A percentile compares a stretch with the other conserved stretches of the same genome.
Evolutionary conservation across 2,888 invertebrate genomes (phyloP).

Genomic region (Acanthacorydalis orientalis): DNA sequence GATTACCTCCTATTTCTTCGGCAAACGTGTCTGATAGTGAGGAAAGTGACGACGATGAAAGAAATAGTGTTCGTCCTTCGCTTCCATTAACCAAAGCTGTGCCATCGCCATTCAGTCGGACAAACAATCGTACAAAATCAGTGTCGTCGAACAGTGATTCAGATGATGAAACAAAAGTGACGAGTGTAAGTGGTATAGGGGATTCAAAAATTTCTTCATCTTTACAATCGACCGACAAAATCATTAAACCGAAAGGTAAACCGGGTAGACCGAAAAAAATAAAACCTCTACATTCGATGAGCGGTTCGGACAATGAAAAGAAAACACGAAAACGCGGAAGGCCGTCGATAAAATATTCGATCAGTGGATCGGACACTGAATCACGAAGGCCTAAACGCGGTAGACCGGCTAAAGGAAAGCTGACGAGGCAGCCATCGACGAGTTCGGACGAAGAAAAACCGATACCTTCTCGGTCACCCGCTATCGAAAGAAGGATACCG

Average conservation of each 20-base stretch:
- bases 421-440: slow-evolving; percentile 14
- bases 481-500: slow-evolving; percentile 15
- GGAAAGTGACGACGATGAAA: slow-evolving; percentile 16
- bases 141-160: slow-evolving; percentile 22
- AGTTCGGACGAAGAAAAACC: slow-evolving; percentile 12
- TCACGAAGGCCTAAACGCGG: slow-evolving; percentile 14
- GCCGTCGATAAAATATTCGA: slow-evolving; percentile 14
- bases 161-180: slow-evolving; percentile 14
- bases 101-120: slow-evolving; percentile 18
- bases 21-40: slow-evolving; percentile 16
- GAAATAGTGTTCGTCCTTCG: slow-evolving; percentile 7
- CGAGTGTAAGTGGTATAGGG: slow-evolving; percentile 4
- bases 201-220: slow-evolving; percentile 3
- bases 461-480: slow-evolving; percentile 16
- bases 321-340: slow-evolving; percentile 16
- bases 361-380: slow-evolving; percentile 6
- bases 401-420: slow-evolving; percentile 11
- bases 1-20: slow-evolving; percentile 21
- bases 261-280: slow-evolving; percentile 29
- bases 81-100: slow-evolving; percentile 13
- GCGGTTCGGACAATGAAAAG: slow-evolving; percentile 12
- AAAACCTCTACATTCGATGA: slow-evolving; percentile 14
- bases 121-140: slow-evolving; percentile 22
- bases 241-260: slow-evolving; percentile 16
- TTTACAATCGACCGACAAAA: not conserved